These are phyloP conservation scores for Leptinotarsa haldemani DNA, from an alignment of 2,888 invertebrate genomes.

Conservation along the genomic window DNA sequence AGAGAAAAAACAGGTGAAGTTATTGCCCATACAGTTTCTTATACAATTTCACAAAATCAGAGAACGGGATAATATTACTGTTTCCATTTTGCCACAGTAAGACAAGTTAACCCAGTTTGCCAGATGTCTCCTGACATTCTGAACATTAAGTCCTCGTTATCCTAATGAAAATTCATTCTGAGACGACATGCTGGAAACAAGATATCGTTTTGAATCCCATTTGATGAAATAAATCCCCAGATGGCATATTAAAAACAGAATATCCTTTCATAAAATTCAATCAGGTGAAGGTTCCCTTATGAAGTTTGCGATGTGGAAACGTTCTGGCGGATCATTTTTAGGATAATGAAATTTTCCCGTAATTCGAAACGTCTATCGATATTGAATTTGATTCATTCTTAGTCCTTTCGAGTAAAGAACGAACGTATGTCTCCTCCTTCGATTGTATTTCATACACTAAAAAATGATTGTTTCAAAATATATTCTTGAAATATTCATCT, in stretches of 20 bases:
- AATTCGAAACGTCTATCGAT: neutral
- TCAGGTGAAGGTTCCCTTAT: neutral
- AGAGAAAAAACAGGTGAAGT: too few relatives aligned
- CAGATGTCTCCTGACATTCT: neutral
- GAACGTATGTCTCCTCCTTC: too few relatives aligned
- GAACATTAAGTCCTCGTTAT: neutral
- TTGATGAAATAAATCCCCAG: neutral
- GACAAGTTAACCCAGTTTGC: too few relatives aligned
- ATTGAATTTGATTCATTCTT: neutral
- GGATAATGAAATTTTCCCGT: neutral
- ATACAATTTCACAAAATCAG: too few relatives aligned
- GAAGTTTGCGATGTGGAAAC: neutral
- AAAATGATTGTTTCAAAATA: too few relatives aligned
- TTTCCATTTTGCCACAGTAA: too few relatives aligned
- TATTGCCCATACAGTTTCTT: too few relatives aligned
- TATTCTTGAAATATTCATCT: too few relatives aligned
- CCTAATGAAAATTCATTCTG: slow-evolving; percentile 2
- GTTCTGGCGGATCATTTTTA: neutral
- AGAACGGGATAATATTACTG: too few relatives aligned
- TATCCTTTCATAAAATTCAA: neutral
- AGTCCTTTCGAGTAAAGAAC: neutral
- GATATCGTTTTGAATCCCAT: neutral
- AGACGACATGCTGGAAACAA: slow-evolving; percentile 1
- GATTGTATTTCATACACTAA: too few relatives aligned
- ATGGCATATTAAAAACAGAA: slow-evolving; percentile 1